phyloP scores from a whole-genome alignment of 35 echinoderm and acorn worm genomes.

The Apostichopus parvimensis region DNA sequence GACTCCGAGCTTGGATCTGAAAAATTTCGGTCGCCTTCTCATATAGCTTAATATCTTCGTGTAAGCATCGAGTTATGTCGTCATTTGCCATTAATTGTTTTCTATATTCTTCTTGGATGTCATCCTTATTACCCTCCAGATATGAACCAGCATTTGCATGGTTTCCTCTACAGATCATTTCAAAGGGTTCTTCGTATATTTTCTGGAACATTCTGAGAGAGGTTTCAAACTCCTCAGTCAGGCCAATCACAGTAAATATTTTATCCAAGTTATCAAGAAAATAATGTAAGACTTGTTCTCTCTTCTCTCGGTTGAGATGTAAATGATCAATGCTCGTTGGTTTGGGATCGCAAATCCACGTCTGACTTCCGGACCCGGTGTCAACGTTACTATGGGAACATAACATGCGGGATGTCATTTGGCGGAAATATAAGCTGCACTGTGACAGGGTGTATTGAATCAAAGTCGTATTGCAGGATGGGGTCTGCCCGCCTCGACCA shows the following conservation, averaged over 20 bases:
- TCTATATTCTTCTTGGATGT: not conserved
- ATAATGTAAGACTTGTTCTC: conserved; percentile 11
- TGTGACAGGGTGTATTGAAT: conserved; percentile 1
- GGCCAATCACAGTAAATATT: conserved; percentile 36
- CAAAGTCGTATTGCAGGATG: conserved; percentile 38
- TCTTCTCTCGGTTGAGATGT: not conserved
- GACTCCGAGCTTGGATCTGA: not conserved
- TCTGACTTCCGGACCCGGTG: not conserved
- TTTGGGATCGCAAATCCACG: not conserved
- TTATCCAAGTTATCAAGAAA: conserved; percentile 42
- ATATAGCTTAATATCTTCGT: conserved; percentile 33
- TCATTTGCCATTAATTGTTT: not conserved
- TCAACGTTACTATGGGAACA: not conserved
- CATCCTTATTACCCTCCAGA: not conserved
- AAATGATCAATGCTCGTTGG: conserved; percentile 1
- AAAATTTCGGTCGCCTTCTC: conserved; percentile 50
- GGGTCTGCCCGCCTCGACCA: not conserved
- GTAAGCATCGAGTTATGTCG: not conserved
- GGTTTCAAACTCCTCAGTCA: conserved; percentile 49
- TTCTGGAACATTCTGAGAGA: conserved; percentile 40
- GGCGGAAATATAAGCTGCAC: conserved; percentile 37
- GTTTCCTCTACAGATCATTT: not conserved
- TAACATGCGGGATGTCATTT: conserved; percentile 16
- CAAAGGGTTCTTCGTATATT: not conserved
- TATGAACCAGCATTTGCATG: conserved; percentile 23